A percentile compares a stretch with the other conserved stretches of the same genome.
phyloP scores from a whole-genome alignment of 2,797 vertebrate species.

The Hemitrygon akajei region DNA sequence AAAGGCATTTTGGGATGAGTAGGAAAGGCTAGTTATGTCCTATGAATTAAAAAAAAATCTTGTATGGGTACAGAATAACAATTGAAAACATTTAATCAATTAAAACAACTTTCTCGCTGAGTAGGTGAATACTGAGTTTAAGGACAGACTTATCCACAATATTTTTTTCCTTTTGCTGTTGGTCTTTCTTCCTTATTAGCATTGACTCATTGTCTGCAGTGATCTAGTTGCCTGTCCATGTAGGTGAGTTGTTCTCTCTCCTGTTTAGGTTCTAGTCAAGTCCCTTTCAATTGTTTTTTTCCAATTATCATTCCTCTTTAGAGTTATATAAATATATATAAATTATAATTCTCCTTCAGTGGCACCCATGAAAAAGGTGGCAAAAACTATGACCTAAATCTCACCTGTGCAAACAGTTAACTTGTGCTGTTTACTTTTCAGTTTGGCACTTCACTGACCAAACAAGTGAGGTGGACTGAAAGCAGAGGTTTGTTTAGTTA shows the following conservation, averaged over 20 bases:
- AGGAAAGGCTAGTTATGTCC: too few species aligned
- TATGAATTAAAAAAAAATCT: too few species aligned
- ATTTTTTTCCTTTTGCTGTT: not conserved
- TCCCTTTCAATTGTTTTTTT: not conserved
- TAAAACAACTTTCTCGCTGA: not conserved
- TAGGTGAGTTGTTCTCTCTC: too few species aligned
- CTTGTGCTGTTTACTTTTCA: not conserved
- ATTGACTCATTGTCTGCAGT: not conserved
- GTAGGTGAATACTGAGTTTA: not conserved
- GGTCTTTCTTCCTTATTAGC: not conserved
- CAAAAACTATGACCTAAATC: not conserved
- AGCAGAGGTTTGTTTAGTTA: conserved; percentile 16
- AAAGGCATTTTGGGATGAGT: too few species aligned
- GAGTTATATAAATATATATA: too few species aligned
- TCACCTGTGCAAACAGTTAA: not conserved
- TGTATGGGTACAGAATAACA: too few species aligned
- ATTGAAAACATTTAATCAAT: not conserved
- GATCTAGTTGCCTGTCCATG: not conserved
- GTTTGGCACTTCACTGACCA: not conserved
- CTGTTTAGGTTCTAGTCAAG: not conserved
- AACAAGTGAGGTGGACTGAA: conserved; percentile 22
- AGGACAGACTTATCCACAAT: too few species aligned
- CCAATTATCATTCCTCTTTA: not conserved
- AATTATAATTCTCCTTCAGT: not conserved
- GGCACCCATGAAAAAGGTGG: not conserved